phyloP scores from a whole-genome alignment of 2,888 invertebrate species.

The Cephalotes varians region DNA sequence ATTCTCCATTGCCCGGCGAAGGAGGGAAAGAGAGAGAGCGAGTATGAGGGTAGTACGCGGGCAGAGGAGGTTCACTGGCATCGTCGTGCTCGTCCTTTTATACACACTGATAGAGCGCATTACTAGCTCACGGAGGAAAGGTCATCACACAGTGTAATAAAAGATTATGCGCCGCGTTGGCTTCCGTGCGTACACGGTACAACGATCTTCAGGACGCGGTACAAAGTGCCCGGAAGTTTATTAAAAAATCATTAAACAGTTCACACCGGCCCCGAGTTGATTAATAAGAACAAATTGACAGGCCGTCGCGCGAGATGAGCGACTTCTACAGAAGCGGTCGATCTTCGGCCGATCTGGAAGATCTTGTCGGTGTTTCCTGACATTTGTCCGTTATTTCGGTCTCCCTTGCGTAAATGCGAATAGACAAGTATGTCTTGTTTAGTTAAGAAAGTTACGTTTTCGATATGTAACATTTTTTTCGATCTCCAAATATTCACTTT shows the following conservation, averaged over 20 bases:
- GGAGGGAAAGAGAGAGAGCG: conserved; percentile 25
- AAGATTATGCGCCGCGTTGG: conserved; percentile 71
- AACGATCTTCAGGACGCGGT: conserved; percentile 65
- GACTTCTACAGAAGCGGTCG: background rate
- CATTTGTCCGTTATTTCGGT: background rate
- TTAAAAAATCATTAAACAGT: conserved; percentile 74
- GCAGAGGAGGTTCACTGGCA: conserved; percentile 72
- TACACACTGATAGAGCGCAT: conserved; percentile 61
- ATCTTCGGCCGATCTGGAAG: background rate
- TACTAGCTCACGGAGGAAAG: conserved; percentile 69
- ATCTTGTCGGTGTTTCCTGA: background rate
- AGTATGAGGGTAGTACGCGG: conserved; percentile 62
- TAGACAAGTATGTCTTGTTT: background rate
- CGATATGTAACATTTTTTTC: background rate
- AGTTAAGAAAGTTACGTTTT: background rate
- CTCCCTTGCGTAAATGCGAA: background rate
- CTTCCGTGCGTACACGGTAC: conserved; percentile 68
- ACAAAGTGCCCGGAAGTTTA: conserved; percentile 70
- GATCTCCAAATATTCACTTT: background rate
- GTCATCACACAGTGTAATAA: conserved; percentile 72
- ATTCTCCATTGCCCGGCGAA: conserved; percentile 25
- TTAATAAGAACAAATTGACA: conserved; percentile 63
- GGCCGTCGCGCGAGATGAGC: background rate
- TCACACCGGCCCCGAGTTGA: conserved; percentile 52
- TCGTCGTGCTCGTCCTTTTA: conserved; percentile 63